Percentiles rank a stretch among this genome's conserved stretches.
These are phyloP conservation scores for Agapostemon virescens DNA, from an alignment of 2,888 invertebrate genomes.

Conservation along the genomic window DNA sequence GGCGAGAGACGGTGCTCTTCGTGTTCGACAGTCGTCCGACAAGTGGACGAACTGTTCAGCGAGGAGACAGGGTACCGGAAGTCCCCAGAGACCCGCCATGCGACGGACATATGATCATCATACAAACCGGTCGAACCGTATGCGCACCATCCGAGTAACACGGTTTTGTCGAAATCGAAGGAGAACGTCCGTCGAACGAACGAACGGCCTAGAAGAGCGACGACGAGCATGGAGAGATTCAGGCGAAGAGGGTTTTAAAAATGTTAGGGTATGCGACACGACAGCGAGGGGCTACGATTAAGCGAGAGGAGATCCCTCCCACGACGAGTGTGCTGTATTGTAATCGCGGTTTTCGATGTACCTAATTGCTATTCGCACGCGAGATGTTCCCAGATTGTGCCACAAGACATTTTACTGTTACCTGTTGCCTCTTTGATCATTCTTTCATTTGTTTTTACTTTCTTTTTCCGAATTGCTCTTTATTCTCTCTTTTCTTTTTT, in stretches of 20 bases:
- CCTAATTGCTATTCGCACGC: slow-evolving; percentile 67
- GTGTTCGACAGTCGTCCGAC: slow-evolving; percentile 12
- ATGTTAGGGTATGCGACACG: slow-evolving; percentile 13
- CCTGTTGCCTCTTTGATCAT: slow-evolving; percentile 55
- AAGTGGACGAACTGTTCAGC: slow-evolving; percentile 55
- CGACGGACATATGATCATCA: slow-evolving; percentile 23
- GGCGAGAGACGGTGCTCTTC: slow-evolving; percentile 1
- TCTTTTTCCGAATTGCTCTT: slow-evolving; percentile 45
- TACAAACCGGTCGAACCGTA: background rate
- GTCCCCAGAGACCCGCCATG: slow-evolving; percentile 14
- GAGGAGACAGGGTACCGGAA: slow-evolving; percentile 66
- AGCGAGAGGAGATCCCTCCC: slow-evolving; percentile 28
- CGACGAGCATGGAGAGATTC: slow-evolving; percentile 12
- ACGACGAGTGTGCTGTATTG: slow-evolving; percentile 47
- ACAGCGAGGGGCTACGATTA: background rate
- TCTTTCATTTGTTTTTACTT: slow-evolving; percentile 59
- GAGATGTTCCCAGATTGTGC: slow-evolving; percentile 72
- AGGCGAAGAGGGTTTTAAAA: slow-evolving; percentile 14
- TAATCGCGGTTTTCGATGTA: slow-evolving; percentile 64
- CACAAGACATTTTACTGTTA: slow-evolving; percentile 54
- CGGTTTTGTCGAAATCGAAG: background rate
- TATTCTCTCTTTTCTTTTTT: slow-evolving; percentile 26
- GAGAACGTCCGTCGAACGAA: slow-evolving; percentile 42
- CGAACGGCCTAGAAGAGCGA: slow-evolving; percentile 55
- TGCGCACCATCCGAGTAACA: background rate